These are phyloP conservation scores for Melanotaenia pygmaea DNA, from an alignment of 2,797 vertebrate genomes.

Conservation along the genomic window DNA sequence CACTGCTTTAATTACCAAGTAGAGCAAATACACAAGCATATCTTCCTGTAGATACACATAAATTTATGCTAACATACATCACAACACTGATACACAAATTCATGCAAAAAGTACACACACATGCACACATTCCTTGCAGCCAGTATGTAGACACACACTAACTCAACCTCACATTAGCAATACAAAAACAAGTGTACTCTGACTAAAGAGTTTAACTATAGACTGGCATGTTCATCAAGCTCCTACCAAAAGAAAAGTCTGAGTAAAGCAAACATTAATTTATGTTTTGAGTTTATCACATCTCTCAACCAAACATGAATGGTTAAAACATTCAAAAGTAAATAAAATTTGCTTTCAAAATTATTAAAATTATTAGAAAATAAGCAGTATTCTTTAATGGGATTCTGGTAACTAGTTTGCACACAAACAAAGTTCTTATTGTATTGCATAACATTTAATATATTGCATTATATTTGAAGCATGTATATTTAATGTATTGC, in stretches of 20 bases:
- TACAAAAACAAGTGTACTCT: neutral
- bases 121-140: neutral
- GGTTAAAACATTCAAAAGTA: no score
- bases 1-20: slow-evolving; percentile 65
- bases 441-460: no score
- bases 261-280: no score
- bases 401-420: no score
- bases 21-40: slow-evolving; percentile 53
- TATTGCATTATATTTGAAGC: no score
- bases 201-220: neutral
- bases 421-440: no score
- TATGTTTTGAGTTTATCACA: no score
- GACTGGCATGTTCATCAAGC: neutral
- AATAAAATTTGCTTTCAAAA: no score
- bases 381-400: no score
- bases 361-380: no score
- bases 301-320: no score
- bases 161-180: neutral
- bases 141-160: neutral
- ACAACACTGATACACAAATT: slow-evolving; percentile 10
- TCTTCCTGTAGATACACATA: slow-evolving; percentile 38
- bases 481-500: no score
- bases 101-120: slow-evolving; percentile 6
- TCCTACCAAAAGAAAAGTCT: neutral
- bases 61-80: slow-evolving; percentile 17